Evolutionary conservation across 53 echinoderm and acorn worm genomes (phyloP).

Genomic region (Mesocentrotus franciscanus): DNA sequence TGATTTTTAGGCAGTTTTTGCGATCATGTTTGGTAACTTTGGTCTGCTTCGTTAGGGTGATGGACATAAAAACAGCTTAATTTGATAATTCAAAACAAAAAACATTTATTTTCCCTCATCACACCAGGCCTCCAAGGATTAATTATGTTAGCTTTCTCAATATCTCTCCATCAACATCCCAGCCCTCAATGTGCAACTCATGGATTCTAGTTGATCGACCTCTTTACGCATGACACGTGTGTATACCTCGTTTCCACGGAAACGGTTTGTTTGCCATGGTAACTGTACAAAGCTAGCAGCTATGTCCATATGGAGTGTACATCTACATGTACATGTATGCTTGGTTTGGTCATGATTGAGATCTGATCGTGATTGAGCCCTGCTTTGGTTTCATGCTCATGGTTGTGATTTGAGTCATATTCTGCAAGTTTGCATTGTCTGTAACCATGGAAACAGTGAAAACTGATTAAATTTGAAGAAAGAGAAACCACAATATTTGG

Average conservation of each 20-base stretch:
- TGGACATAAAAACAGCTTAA: background rate
- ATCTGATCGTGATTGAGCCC: background rate
- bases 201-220: constrained; percentile 35
- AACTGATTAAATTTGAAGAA: background rate
- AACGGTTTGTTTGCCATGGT: constrained; percentile 45
- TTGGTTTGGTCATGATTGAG: too few relatives aligned
- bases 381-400: background rate
- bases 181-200: background rate
- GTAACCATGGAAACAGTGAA: background rate
- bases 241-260: constrained; percentile 20
- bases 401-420: constrained; percentile 22
- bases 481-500: background rate
- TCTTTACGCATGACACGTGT: constrained; percentile 33
- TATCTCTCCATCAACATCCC: background rate
- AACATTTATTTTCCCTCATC: background rate
- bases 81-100: background rate
- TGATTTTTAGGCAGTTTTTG: too few relatives aligned
- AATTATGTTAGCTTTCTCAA: background rate
- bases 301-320: background rate
- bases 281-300: background rate
- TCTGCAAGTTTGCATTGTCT: constrained; percentile 13
- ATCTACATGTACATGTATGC: background rate
- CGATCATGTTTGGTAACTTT: too few relatives aligned
- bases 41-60: background rate
- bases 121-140: background rate